Percentiles rank a stretch among this genome's conserved stretches.
phyloP scores from a whole-genome alignment of 2,797 vertebrate species.

The Peromyscus eremicus region DNA sequence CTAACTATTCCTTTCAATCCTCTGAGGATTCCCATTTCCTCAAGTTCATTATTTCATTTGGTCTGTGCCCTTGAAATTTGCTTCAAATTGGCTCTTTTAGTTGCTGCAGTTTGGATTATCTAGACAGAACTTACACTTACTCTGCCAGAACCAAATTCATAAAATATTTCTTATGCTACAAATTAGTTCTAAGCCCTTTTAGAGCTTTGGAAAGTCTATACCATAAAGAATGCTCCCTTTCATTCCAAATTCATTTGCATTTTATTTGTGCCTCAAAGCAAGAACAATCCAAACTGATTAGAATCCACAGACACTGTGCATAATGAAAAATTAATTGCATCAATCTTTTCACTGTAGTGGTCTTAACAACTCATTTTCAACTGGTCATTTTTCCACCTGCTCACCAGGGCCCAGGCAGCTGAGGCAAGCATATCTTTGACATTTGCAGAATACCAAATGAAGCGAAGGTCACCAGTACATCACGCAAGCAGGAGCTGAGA shows the following conservation, averaged over 20 bases:
- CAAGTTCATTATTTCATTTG: background rate
- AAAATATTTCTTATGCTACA: slow-evolving; percentile 82
- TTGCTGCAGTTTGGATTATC: slow-evolving; percentile 70
- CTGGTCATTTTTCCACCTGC: slow-evolving; percentile 92
- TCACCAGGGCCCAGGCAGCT: slow-evolving; percentile 86
- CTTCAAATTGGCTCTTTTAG: background rate
- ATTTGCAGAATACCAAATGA: slow-evolving; percentile 89
- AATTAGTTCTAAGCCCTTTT: slow-evolving; percentile 85
- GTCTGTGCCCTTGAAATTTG: slow-evolving; percentile 56
- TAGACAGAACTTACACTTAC: slow-evolving; percentile 74
- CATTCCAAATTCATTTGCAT: slow-evolving; percentile 87
- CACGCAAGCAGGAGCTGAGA: slow-evolving; percentile 71
- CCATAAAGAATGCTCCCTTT: slow-evolving; percentile 85
- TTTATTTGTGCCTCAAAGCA: slow-evolving; percentile 88
- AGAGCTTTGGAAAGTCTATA: slow-evolving; percentile 79
- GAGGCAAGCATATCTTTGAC: slow-evolving; percentile 86
- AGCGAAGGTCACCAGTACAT: slow-evolving; percentile 85
- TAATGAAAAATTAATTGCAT: slow-evolving; percentile 94
- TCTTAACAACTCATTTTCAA: slow-evolving; percentile 92
- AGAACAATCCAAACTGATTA: slow-evolving; percentile 90
- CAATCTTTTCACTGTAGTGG: slow-evolving; percentile 91
- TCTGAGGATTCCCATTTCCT: slow-evolving; percentile 43
- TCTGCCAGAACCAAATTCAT: slow-evolving; percentile 83
- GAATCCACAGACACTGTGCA: slow-evolving; percentile 87
- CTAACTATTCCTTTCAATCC: background rate